These are phyloP conservation scores for Rhopilema esculentum DNA, from an alignment of 30 jellyfish, hydroid and myxozoan species.

Conservation along the genomic window DNA sequence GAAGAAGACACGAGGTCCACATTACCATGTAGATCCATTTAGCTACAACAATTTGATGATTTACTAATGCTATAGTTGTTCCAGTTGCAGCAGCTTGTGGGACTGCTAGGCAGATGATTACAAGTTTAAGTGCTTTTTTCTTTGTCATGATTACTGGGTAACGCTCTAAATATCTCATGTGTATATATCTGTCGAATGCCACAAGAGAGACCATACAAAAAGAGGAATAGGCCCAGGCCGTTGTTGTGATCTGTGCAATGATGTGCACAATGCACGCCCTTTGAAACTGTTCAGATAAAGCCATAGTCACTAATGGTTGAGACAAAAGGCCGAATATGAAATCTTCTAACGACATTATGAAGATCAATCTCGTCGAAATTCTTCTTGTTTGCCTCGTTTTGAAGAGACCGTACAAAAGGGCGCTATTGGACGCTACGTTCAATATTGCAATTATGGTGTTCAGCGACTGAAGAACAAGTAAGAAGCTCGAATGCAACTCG, in stretches of 20 bases:
- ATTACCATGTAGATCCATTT: neutral
- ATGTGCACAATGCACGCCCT: neutral
- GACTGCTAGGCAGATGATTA: neutral
- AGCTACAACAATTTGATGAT: neutral
- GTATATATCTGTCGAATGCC: slow-evolving; percentile 41
- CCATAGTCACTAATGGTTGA: neutral
- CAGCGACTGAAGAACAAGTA: neutral
- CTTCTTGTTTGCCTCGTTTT: slow-evolving; percentile 27
- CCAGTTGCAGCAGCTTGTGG: neutral
- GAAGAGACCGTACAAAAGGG: slow-evolving; percentile 18
- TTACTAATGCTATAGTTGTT: neutral
- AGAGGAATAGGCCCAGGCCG: neutral
- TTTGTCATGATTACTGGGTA: slow-evolving; percentile 23
- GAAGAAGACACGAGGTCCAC: neutral
- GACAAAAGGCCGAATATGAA: neutral
- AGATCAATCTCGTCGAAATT: slow-evolving; percentile 11
- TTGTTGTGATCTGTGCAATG: slow-evolving; percentile 10
- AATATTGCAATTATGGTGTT: neutral
- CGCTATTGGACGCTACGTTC: slow-evolving; percentile 19
- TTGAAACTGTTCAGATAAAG: neutral
- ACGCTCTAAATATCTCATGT: slow-evolving; percentile 17
- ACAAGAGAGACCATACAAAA: neutral
- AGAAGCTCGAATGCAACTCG: neutral
- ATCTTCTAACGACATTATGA: slow-evolving; percentile 28
- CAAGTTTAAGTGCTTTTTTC: neutral